A percentile compares a stretch with the other conserved stretches of the same genome.
Conservation (phyloP, 2,888 invertebrate genomes). For the Amiota mariae region DNA sequence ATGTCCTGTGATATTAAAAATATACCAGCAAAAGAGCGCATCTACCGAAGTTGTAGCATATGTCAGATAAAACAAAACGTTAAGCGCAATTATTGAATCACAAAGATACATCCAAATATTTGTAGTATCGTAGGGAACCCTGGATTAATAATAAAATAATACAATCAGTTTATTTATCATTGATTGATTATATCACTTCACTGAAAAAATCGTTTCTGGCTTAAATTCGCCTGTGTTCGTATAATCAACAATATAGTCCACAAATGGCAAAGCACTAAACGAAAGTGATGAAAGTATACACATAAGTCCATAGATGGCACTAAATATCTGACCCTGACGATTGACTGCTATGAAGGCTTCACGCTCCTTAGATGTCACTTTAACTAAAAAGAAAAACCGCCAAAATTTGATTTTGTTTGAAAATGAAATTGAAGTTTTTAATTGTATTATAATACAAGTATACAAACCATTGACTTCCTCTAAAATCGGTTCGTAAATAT, state of each 20-base stretch:
- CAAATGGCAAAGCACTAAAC: constrained; percentile 46
- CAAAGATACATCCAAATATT: too few relatives aligned
- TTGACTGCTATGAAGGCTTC: constrained; percentile 28
- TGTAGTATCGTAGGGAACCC: too few relatives aligned
- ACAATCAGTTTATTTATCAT: too few relatives aligned
- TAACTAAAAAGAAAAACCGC: not conserved
- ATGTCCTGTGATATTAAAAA: constrained; percentile 46
- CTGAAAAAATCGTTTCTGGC: not conserved
- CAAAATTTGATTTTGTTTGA: too few relatives aligned
- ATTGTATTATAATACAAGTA: not conserved
- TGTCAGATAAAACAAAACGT: too few relatives aligned
- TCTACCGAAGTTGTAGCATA: constrained; percentile 42
- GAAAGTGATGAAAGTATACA: constrained; percentile 52
- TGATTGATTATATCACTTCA: too few relatives aligned
- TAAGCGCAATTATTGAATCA: too few relatives aligned
- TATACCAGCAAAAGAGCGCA: constrained; percentile 50
- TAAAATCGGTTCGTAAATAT: constrained; percentile 32
- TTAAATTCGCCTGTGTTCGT: not conserved
- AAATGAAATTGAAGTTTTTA: too few relatives aligned
- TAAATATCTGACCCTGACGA: constrained; percentile 42
- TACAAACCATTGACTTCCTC: not conserved
- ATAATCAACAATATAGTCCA: constrained; percentile 32
- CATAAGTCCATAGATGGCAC: constrained; percentile 46
- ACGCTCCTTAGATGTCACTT: not conserved
- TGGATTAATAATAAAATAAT: too few relatives aligned